Evolutionary conservation across 2,888 invertebrate genomes (phyloP).

Genomic region (Tipula confusa): DNA sequence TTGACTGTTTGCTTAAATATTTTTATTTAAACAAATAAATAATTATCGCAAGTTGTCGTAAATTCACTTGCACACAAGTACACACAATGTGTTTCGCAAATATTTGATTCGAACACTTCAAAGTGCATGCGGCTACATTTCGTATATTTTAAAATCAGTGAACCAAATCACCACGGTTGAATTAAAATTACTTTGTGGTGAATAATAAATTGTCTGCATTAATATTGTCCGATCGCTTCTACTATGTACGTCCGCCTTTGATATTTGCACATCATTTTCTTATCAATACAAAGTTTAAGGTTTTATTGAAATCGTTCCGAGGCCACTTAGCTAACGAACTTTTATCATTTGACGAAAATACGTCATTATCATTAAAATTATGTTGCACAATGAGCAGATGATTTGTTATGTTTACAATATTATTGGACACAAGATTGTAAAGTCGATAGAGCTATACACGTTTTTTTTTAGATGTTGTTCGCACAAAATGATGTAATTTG

Average conservation of each 20-base stretch:
- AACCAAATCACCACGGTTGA: not conserved
- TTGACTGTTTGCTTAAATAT: not conserved
- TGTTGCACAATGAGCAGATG: not conserved
- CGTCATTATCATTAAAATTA: not conserved
- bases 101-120: not conserved
- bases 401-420: not conserved
- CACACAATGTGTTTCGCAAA: not conserved
- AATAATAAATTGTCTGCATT: not conserved
- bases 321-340: not conserved
- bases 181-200: not conserved
- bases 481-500: not conserved
- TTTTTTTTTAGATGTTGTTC: not conserved
- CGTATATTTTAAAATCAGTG: not conserved
- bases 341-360: not conserved
- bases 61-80: not conserved
- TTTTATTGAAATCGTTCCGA: not conserved
- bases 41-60: not conserved
- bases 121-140: too few species aligned
- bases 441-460: not conserved
- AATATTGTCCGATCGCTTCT: too few species aligned
- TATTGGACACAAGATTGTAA: not conserved
- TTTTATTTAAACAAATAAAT: not conserved
- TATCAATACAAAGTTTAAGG: not conserved
- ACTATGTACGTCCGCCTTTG: too few species aligned
- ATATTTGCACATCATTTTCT: too few species aligned